These are phyloP conservation scores for Ypsolopha sequella DNA, from an alignment of 2,888 invertebrate genomes.

Conservation along the genomic window DNA sequence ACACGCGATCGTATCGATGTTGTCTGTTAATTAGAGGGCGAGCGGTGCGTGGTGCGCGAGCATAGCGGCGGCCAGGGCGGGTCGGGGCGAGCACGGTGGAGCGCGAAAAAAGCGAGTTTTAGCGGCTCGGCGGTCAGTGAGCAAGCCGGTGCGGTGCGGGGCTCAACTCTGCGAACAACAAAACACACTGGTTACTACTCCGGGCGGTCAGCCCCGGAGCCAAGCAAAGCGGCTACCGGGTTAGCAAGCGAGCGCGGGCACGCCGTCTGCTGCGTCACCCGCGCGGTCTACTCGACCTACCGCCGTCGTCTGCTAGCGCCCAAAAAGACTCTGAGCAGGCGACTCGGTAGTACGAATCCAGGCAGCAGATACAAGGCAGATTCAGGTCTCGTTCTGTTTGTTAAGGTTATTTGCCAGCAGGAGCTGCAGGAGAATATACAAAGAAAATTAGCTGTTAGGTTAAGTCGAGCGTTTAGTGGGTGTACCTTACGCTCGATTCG, in stretches of 20 bases:
- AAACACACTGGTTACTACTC: slow-evolving; percentile 68
- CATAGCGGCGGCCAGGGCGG: slow-evolving; percentile 56
- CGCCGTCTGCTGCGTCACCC: neutral
- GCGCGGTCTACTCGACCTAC: neutral
- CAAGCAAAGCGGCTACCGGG: slow-evolving; percentile 70
- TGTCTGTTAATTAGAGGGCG: slow-evolving; percentile 65
- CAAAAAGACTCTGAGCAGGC: neutral
- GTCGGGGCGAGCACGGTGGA: slow-evolving; percentile 58
- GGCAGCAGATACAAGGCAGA: slow-evolving; percentile 32
- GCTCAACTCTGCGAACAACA: slow-evolving; percentile 72
- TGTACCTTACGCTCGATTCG: slow-evolving; percentile 7
- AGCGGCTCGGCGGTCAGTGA: slow-evolving; percentile 70
- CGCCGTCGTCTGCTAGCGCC: neutral
- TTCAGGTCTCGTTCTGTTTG: neutral
- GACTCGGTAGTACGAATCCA: neutral
- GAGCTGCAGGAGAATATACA: slow-evolving; percentile 31
- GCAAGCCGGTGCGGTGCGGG: slow-evolving; percentile 68
- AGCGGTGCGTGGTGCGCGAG: slow-evolving; percentile 67
- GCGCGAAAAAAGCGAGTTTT: slow-evolving; percentile 67
- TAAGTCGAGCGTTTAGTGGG: slow-evolving; percentile 20
- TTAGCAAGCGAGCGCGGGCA: slow-evolving; percentile 57
- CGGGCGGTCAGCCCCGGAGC: slow-evolving; percentile 60
- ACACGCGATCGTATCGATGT: slow-evolving; percentile 68
- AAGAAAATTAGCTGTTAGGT: slow-evolving; percentile 31
- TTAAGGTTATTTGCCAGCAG: slow-evolving; percentile 25